Base-by-base conservation (phyloP, 2,888 invertebrate genomes). In the Sabatieria punctata region DNA sequence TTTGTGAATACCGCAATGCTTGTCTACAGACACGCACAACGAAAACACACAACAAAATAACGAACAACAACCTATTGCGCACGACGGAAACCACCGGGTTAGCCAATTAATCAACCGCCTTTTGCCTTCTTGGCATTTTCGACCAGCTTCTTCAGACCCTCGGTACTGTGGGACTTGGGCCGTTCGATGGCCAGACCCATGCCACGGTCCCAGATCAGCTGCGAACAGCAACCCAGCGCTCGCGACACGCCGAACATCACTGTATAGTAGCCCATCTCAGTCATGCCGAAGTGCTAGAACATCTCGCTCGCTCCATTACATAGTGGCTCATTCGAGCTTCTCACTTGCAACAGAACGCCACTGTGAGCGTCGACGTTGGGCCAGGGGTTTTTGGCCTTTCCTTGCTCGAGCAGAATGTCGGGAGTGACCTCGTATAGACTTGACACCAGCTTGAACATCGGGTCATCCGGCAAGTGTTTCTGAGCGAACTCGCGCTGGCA, bases 331-430 rank as follows among this genome's bases (percentile, higher is more conserved):
- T 38, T 38, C n/a, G 8, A 13, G 8, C 19, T 15, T 48, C 59
- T 59, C 67, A 83, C 83, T 78, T 84, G 84, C 57, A 86, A 74
- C 43, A 86, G 75, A 42, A 85, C 88, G 55, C 91, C 91, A 54
- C 88, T 88, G 73, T 91, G 89, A 22, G 91, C 88, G 72, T 93
- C 91, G 57, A 93, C 91, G 68, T 93, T 91, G 55, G 91, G 91
- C 89, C 89, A 93, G 52, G 91, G 91, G 76, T 93, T 91, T 77
- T 88, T 85, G 49, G 88, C 88, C 72, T 91, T 91, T 64, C 89
- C 91, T 57, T 84, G 81, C 70, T 86, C 85, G 58, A 82, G 75
- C 39, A 91, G 79, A 63, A 91, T 79, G 55, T 84, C 82, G 1
- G 91, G 91, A 41, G 86, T 86, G 43, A 89, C 77, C 69, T 88